A percentile compares a stretch with the other conserved stretches of the same genome.
Evolutionary conservation across 1,140 invertebrate species (phyloP).

Genomic region (Caenorhabditis briggsae): DNA sequence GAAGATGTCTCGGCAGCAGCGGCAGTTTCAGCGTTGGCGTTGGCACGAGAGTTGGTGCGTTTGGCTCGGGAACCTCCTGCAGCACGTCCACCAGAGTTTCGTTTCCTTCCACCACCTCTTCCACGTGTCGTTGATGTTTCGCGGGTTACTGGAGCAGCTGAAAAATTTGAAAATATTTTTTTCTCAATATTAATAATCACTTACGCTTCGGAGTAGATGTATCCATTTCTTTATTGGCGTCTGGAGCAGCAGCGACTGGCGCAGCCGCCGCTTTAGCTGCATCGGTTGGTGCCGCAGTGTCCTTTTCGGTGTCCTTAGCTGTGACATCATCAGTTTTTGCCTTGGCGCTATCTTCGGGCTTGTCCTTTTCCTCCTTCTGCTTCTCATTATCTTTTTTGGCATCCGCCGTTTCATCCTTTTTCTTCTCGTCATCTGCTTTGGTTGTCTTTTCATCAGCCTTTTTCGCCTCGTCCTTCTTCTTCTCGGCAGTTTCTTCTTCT

Average conservation of each 20-base stretch:
- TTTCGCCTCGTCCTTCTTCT: neutral
- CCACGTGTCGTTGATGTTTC: neutral
- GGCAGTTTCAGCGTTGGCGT: neutral
- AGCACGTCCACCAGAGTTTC: slow-evolving; percentile 4
- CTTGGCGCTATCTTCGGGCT: neutral
- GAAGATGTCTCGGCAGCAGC: neutral
- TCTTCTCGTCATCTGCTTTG: slow-evolving; percentile 10
- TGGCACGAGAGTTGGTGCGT: neutral
- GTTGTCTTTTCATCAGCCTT: neutral
- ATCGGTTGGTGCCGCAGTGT: too few species aligned
- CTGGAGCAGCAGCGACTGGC: neutral
- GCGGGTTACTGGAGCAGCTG: slow-evolving; percentile 24
- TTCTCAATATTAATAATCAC: neutral
- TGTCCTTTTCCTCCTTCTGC: neutral
- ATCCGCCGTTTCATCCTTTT: neutral
- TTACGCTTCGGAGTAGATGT: slow-evolving; percentile 4
- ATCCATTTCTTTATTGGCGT: neutral
- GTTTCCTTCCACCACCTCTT: slow-evolving; percentile 11
- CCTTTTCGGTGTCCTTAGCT: neutral
- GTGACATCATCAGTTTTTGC: slow-evolving; percentile 19
- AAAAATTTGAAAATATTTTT: neutral
- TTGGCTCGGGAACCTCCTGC: slow-evolving; percentile 7
- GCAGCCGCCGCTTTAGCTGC: neutral
- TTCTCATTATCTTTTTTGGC: neutral
- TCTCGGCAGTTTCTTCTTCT: neutral